Evolutionary conservation across 2,113 vertebrate genomes (phyloP), one percentile per base, ranked within the genome.

Genomic region (Lontra canadensis): DNA sequence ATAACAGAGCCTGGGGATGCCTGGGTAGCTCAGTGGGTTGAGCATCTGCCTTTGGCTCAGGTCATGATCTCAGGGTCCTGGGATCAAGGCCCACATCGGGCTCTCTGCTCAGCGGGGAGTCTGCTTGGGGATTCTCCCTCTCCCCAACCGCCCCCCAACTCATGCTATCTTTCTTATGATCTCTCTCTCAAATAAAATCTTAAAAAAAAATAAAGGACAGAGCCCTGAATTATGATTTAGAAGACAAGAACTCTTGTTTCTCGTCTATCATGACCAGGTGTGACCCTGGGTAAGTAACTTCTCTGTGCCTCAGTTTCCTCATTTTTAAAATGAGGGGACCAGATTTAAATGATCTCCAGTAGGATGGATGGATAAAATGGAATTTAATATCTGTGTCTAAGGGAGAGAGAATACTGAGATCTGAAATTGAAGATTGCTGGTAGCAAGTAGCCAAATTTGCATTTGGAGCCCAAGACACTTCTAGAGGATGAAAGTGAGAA

Each of bases 291-390:
- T 42, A 36, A 71, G 18, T n/a, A 87, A 79, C 4, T 61, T 90
- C 52, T 87, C 31, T 93, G 6, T 52, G 6, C n/a, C 7, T 86
- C 29, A 17, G 23, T 90, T 85, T 80, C 65, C 67, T 88, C 52
- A 74, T 80, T 97, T 96, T 85, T 94, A 59, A 95, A 95, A 87
- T 29, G 23, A 74, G 8, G 9, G 29, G 0, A 74, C 52, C 89
- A 21, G 21, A 49, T 31, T 83, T 90, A 78, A 71, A 42, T 90
- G 7, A 82, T 80, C 23, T 94, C 23, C 13, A 88, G 29, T 78
- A 74, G 21, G 34, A 81, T 80, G 18, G 31, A 26, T 91, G 39
- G 13, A 2, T 76, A 85, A 88, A 81, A 78, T 92, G 31, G 26
- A 82, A 89, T 82, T 94, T 89, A 36, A 8, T 80, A 31, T 52